phyloP scores from a whole-genome alignment of 2,797 vertebrate species.

The Peromyscus aztecus region DNA sequence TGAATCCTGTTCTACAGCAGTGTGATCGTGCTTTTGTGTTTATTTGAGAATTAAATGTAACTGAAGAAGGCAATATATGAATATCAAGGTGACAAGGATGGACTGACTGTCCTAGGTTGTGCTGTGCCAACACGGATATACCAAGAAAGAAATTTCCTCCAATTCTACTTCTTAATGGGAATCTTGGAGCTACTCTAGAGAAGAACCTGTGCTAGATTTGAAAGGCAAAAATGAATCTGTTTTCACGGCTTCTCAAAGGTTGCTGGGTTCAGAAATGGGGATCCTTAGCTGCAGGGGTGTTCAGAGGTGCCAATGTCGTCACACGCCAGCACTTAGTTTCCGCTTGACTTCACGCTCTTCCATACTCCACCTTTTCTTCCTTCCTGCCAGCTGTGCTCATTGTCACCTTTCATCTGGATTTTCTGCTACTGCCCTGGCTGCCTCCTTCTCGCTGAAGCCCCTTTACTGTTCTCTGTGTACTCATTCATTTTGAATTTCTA shows the following conservation, averaged over 20 bases:
- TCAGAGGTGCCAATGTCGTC: neutral
- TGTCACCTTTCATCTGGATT: slow-evolving; percentile 1
- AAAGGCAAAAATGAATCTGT: neutral
- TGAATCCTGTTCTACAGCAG: neutral
- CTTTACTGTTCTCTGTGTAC: neutral
- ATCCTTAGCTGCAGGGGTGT: neutral
- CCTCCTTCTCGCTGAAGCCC: neutral
- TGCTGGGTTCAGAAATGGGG: neutral
- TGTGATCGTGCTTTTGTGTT: slow-evolving; percentile 23
- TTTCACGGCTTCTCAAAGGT: neutral
- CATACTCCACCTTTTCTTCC: neutral
- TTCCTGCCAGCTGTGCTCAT: neutral
- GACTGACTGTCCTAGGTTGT: neutral
- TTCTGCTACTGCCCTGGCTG: neutral
- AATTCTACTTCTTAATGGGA: neutral
- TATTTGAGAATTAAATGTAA: slow-evolving; percentile 36
- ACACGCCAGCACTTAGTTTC: neutral
- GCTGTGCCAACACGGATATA: slow-evolving; percentile 17
- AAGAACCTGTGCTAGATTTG: slow-evolving; percentile 21
- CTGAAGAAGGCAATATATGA: neutral
- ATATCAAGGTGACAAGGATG: neutral
- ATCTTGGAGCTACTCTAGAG: neutral
- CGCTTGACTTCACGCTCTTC: neutral
- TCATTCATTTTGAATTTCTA: neutral
- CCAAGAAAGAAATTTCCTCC: slow-evolving; percentile 15